Evolutionary conservation across 2,113 vertebrate genomes (phyloP), one percentile per base, ranked within the genome.

Genomic region (Colistium nudipinnis): DNA sequence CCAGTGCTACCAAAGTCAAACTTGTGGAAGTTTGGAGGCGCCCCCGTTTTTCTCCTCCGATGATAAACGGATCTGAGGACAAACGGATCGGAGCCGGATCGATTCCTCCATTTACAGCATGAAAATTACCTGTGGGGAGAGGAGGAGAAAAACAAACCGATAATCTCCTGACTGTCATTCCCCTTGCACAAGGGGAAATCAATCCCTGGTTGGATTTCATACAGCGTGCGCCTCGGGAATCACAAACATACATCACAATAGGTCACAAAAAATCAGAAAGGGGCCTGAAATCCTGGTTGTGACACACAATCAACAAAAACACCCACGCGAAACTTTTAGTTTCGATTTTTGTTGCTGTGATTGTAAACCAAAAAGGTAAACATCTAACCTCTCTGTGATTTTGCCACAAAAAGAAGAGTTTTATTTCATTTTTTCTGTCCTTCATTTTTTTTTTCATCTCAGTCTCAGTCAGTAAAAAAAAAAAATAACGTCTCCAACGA

Each of bases 31-130:
- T 76, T 81, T 76, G n/a, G n/a, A n/a, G n/a, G 7, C 59, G 19
- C 0, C 53, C 63, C 54, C 47, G 63, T 43, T 77, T 75, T 75
- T 76, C 41, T 48, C 31, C 20, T 54, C 20, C 43, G 75, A 76
- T 70, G 70, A 86, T 74, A 47, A 80, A 85, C 78, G 61, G 70
- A 76, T 69, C 51, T 17, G 55, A 75, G 74, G 82, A 86, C 84
- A 85, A 83, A 82, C 72, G 76, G 60, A 66, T 31, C 17, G 25
- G 63, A 57, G 66, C 3, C 6, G 11, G 78, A 89, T 90, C 87
- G 11, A 90, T 88, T 81, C 33, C 39, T 76, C 76, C 62, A 89
- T 89, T 89, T 83, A 82, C 81, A 88, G 81, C 82, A 86, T 88
- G 81, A 87, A 87, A 85, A 89, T 90, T 66, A 89, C 84, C 83